phyloP scores from a whole-genome alignment of 2,113 vertebrate genomes.

The Psettodes erumei region DNA sequence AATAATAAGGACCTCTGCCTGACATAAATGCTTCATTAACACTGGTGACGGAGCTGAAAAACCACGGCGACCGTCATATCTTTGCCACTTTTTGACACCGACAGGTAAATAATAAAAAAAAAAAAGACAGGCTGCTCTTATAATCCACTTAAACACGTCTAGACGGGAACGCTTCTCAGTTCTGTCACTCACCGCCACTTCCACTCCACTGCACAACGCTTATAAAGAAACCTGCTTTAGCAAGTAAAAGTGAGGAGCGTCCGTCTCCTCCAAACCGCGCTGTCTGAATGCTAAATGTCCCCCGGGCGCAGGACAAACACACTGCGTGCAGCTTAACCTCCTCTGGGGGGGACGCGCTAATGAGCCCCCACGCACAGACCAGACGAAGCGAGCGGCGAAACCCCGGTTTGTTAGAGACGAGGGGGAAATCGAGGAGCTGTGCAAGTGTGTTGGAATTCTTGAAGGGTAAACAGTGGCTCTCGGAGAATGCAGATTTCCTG shows the following conservation, averaged over 20 bases:
- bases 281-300: constrained; percentile 64
- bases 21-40: constrained; percentile 16
- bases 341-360: constrained; percentile 50
- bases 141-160: constrained; percentile 26
- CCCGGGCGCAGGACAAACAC: constrained; percentile 54
- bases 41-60: neutral
- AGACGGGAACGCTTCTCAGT: constrained; percentile 26
- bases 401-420: constrained; percentile 32
- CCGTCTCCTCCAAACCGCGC: constrained; percentile 24
- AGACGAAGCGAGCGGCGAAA: constrained; percentile 23
- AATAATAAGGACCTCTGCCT: neutral
- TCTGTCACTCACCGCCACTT: constrained; percentile 37
- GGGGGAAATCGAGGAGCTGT: constrained; percentile 12
- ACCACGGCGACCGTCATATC: constrained; percentile 8
- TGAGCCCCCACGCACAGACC: constrained; percentile 48
- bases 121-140: neutral
- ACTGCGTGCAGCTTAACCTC: constrained; percentile 32
- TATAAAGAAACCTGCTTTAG: constrained; percentile 36
- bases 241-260: constrained; percentile 35
- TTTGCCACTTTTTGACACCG: neutral
- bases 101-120: too few species aligned
- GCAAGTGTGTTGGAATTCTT: constrained; percentile 37
- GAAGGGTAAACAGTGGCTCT: constrained; percentile 14
- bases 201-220: neutral
- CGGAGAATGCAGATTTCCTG: constrained; percentile 26